Evolutionary conservation across 2,113 vertebrate genomes (phyloP), one percentile per base, ranked within the genome.

Genomic region (Fregata magnificens): DNA sequence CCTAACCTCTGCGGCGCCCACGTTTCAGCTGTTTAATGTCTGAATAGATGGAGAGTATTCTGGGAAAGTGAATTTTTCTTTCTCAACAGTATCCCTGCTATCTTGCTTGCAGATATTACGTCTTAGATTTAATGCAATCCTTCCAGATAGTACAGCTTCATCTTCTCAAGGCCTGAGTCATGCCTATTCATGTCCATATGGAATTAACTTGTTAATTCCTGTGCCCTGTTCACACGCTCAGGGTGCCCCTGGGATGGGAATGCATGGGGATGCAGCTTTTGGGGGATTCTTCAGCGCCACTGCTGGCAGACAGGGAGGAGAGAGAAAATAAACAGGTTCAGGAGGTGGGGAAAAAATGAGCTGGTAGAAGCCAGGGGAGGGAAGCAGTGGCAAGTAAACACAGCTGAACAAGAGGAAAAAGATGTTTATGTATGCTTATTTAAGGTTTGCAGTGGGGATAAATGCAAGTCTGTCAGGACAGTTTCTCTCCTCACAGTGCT

Each of bases 341-440:
- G 89, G 72, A 95, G 79, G 18, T 84, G 49, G 90, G 66, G 91
- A n/a, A 84, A 84, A 95, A 95, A 90, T 67, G 61, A 95, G n/a
- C 84, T 82, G 38, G 58, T 91, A 70, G 78, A 83, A 93, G 66
- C 29, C 44, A 76, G 76, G 56, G 69, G 16, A 86, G 76, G 69
- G 92, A 95, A 96, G 90, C 84, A 73, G 86, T 90, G 84, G 90
- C 96, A 95, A 95, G 76, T 93, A 97, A 97, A 97, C 80, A 87
- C 93, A 96, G 93, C 92, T 94, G 93, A 97, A 91, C 74, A 80
- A 62, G 94, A 96, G 88, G 94, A 82, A 96, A 97, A 92, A 84
- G 40, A 69, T 95, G 88, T 96, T 92, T 96, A 81, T 79, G 36
- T 95, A n/a, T 63, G 49, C 77, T 92, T 93, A 74, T 89, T 93